These are phyloP conservation scores for Rhopalosiphum maidis DNA, from an alignment of 1,140 invertebrate genomes.

Conservation along the genomic window DNA sequence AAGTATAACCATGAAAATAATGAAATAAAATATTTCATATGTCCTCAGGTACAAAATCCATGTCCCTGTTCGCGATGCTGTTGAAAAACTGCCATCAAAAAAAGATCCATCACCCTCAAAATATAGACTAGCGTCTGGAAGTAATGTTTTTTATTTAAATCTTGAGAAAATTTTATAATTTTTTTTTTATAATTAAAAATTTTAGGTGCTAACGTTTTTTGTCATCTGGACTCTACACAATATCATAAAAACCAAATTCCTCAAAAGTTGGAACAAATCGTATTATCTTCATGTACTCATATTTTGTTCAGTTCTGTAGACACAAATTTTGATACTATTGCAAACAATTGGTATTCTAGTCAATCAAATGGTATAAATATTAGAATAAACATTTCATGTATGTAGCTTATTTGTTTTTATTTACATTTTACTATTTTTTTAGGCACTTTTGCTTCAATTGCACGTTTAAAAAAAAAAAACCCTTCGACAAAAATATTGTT, in stretches of 20 bases:
- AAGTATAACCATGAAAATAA: background rate
- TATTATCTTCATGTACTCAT: constrained; percentile 38
- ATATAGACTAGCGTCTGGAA: constrained; percentile 38
- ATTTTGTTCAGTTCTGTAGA: background rate
- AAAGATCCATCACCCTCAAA: background rate
- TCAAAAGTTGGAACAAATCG: background rate
- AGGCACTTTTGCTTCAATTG: background rate
- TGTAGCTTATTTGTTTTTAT: background rate
- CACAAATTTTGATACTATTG: constrained; percentile 38
- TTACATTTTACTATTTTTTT: background rate
- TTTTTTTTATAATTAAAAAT: background rate
- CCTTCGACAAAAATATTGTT: constrained; percentile 21
- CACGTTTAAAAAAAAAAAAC: constrained; percentile 32
- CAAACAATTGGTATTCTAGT: constrained; percentile 28
- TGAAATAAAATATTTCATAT: background rate
- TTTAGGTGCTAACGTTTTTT: constrained; percentile 12
- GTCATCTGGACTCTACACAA: constrained; percentile 40
- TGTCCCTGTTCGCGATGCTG: constrained; percentile 70
- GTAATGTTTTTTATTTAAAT: constrained; percentile 12
- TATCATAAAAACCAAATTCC: constrained; percentile 45
- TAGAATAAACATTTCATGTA: background rate
- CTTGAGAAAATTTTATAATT: background rate
- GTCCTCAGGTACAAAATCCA: constrained; percentile 59
- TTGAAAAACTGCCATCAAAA: constrained; percentile 68
- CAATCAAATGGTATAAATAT: constrained; percentile 27